Evolutionary conservation across 53 echinoderm and acorn worm species (phyloP).

Genomic region (Glandiceps talaboti): DNA sequence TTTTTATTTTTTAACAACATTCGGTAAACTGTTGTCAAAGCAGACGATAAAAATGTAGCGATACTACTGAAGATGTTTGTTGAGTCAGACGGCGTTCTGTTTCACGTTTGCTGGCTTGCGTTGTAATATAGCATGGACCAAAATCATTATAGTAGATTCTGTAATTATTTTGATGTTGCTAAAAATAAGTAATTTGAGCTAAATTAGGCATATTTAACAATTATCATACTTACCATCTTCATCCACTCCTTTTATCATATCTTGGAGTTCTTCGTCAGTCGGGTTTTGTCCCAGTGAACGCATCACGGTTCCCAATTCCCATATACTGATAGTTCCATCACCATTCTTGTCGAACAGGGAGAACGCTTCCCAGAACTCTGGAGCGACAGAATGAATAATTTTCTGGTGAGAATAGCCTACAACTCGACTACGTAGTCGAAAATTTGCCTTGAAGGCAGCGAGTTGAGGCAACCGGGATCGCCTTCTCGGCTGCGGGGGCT

Average conservation of each 20-base stretch:
- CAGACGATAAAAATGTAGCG: no score
- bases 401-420: not conserved
- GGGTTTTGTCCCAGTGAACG: slow-evolving; percentile 18
- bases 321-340: slow-evolving; percentile 24
- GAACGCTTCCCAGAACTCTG: slow-evolving; percentile 26
- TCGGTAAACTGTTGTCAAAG: no score
- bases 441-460: not conserved
- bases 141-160: no score
- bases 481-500: not conserved
- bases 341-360: slow-evolving; percentile 24
- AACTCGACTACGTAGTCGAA: not conserved
- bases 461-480: not conserved
- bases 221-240: slow-evolving; percentile 26
- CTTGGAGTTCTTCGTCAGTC: slow-evolving; percentile 13
- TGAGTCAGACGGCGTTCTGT: no score
- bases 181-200: no score
- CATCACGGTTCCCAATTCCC: slow-evolving; percentile 21
- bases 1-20: no score
- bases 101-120: no score
- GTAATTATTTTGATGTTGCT: no score
- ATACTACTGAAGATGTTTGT: no score
- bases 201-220: no score
- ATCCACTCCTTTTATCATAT: slow-evolving; percentile 13
- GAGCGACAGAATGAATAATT: not conserved
- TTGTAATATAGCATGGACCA: no score